Evolutionary conservation across 2,888 invertebrate species (phyloP), one percentile per base, ranked within the genome.

Genomic region (Colletes collaris): DNA sequence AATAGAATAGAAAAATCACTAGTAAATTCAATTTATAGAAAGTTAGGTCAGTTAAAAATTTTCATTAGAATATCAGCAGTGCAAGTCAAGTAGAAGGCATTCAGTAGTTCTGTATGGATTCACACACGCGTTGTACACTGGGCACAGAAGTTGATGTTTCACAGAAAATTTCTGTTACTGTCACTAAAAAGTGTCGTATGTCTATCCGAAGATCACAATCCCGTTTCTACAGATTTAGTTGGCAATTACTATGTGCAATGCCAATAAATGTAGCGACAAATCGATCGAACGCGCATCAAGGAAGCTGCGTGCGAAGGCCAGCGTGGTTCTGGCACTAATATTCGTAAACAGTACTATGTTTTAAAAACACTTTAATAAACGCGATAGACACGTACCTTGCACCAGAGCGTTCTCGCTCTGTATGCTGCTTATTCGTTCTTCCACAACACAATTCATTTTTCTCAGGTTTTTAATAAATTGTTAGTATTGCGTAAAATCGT

Each of bases 341-440:
- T 73, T 83, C 76, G 76, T 88, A 83, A 87, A 87, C 80, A 82
- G 79, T 75, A 62, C 63, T 64, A 53, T 58, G 59, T 56, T n/a
- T 11, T n/a, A n/a, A 68, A 59, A 49, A 60, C 67, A 67, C 71
- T 56, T 49, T 27, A 58, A 59, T 16, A 27, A 69, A 67, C 75
- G 49, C 53, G 16, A 55, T 35, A 19, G 8, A 3, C 65, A 81
- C 83, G 59, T 86, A 86, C 86, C 86, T 86, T 86, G 81, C 64
- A 73, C 50, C 55, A 59, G 55, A 79, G 72, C 19, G 8, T 69
- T 74, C 40, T 68, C 52, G 66, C 60, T 37, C 68, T 68, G 73
- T 11, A 55, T 67, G 50, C 40, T 35, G 52, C 58, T 76, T 49
- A 66, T 44, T 7, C 44, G 63, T 13, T 73, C 60, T 60, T 70